phyloP scores from a whole-genome alignment of 2,888 invertebrate genomes.

The Drosophila greeni region DNA sequence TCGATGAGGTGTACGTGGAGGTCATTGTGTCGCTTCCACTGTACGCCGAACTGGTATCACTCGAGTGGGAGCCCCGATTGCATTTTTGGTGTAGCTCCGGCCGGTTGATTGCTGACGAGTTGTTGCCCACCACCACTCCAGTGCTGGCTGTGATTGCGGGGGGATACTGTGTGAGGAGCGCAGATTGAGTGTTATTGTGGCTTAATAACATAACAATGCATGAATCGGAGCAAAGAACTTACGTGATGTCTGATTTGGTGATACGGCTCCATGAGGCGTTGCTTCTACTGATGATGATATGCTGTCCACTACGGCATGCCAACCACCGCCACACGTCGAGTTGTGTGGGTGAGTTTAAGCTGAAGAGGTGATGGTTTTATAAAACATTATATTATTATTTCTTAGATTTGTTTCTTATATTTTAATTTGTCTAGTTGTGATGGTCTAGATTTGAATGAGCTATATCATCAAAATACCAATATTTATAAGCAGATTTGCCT shows the following conservation, averaged over 20 bases:
- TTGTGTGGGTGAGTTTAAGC: conserved; percentile 9
- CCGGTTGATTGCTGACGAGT: conserved; percentile 58
- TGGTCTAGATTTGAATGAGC: too few species aligned
- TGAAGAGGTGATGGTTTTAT: not conserved
- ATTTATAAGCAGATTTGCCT: not conserved
- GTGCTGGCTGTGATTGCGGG: conserved; percentile 39
- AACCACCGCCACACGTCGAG: not conserved
- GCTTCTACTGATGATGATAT: conserved; percentile 7
- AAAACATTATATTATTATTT: not conserved
- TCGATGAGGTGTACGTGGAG: conserved; percentile 91
- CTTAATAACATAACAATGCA: not conserved
- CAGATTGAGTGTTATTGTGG: not conserved
- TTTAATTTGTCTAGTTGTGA: not conserved
- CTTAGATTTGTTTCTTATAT: not conserved
- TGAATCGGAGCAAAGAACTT: not conserved
- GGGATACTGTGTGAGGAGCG: conserved; percentile 39
- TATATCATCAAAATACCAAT: too few species aligned
- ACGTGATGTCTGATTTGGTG: conserved; percentile 29
- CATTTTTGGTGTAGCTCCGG: conserved; percentile 92
- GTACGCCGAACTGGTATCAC: conserved; percentile 97
- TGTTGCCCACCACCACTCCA: conserved; percentile 50
- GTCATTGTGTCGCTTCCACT: conserved; percentile 98
- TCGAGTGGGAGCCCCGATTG: conserved; percentile 90
- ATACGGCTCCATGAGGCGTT: conserved; percentile 26
- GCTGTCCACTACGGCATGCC: conserved; percentile 12